Evolutionary conservation across 1,140 invertebrate genomes (phyloP), one percentile per base, ranked within the genome.

Genomic region (Drosophila gunungcola): DNA sequence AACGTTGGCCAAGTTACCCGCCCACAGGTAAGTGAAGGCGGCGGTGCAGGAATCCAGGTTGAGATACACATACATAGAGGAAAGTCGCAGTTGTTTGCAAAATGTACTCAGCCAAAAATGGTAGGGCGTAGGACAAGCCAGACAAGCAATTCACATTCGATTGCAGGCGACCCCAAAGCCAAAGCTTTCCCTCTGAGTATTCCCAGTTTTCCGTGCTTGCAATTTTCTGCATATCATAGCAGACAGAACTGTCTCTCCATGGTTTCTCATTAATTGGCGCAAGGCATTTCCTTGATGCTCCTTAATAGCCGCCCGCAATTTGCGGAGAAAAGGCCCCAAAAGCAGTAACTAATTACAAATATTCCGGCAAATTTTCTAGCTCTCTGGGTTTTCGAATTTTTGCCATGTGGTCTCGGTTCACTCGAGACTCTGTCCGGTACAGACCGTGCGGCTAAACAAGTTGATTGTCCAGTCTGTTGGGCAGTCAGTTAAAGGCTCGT

Each of bases 401-500:
- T 39, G 16, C 4, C 43, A 12, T 34, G 7, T 49, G 38, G 36
- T 49, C 34, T 27, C 29, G 55, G 68, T 48, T 70, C 42, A 39
- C 41, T 7, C 16, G 46, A 53, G 57, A 62, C 41, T 60, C 58
- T 73, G 39, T 55, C 64, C 45, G 38, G 5, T 41, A 13, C 64
- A 49, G 73, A 32, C 45, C 64, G 29, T 39, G 51, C 46, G 57
- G 63, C 84, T 75, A 89, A 88, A 77, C 79, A 80, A 84, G 76
- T 80, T 83, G 76, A 76, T 63, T 52, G 54, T 69, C 58, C 53
- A 9, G 39, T 39, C 25, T 9, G 42, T 67, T 78, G 75, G 72
- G 51, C 75, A 79, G 83, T 88, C 76, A 78, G 84, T 88, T 88
- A 88, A 88, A 88, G 78, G 84, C 83, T 88, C 83, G 84, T 88